Conservation (phyloP, 2,797 vertebrate species). For the Sebastes glaucus region DNA sequence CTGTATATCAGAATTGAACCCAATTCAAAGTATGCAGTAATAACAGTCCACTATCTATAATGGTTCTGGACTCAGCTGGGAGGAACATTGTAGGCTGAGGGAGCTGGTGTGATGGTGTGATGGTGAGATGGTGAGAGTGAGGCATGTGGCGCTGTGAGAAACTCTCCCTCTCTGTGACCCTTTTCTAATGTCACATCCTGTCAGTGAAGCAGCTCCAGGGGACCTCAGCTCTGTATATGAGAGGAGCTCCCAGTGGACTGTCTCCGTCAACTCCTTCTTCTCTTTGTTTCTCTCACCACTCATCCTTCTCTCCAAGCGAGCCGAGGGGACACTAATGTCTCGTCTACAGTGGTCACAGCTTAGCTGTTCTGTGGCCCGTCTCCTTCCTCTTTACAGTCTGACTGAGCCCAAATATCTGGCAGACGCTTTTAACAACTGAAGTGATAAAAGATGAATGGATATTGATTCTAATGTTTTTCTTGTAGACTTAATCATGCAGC, state of each 20-base stretch:
- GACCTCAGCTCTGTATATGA: conserved; percentile 31
- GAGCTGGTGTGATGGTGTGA: background rate
- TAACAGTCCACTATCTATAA: background rate
- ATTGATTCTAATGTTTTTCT: background rate
- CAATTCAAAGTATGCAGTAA: background rate
- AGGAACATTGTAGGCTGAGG: background rate
- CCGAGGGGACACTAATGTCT: conserved; percentile 12
- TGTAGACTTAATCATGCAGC: background rate
- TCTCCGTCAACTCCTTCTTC: conserved; percentile 22
- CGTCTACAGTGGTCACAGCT: conserved; percentile 8
- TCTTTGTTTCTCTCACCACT: conserved; percentile 1
- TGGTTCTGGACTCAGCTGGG: background rate
- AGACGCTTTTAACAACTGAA: conserved; percentile 3
- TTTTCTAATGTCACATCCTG: conserved; percentile 72
- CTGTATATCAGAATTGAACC: background rate
- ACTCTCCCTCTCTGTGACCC: conserved; percentile 57
- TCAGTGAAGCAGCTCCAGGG: conserved; percentile 54
- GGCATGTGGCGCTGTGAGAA: conserved; percentile 58
- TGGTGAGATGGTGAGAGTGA: conserved; percentile 13
- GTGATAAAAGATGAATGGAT: conserved; percentile 3
- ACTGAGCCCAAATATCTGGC: background rate
- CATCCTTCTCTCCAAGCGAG: conserved; percentile 3
- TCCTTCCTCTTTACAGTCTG: background rate
- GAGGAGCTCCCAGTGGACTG: conserved; percentile 48
- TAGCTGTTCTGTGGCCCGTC: background rate